These are phyloP conservation scores for Carpatolechia fugitivella DNA, from an alignment of 2,888 invertebrate genomes.

Conservation along the genomic window DNA sequence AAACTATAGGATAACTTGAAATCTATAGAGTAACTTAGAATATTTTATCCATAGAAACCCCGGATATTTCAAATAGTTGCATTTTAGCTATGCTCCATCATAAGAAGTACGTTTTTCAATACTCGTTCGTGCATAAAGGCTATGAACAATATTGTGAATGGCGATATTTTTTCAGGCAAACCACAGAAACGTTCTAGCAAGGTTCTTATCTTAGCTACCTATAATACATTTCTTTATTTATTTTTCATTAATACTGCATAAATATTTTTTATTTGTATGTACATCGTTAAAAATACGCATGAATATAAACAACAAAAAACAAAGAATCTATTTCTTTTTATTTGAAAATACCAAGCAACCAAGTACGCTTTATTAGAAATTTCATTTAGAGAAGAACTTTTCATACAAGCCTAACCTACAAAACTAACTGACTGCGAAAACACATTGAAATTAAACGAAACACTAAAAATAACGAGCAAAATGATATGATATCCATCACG, in stretches of 20 bases:
- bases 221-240: neutral
- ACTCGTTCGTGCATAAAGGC: conserved; percentile 24
- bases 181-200: neutral
- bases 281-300: no score
- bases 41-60: no score
- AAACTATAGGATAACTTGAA: no score
- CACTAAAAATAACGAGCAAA: neutral
- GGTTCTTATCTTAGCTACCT: neutral
- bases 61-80: no score
- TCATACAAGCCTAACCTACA: neutral
- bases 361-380: neutral
- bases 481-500: conserved; percentile 12
- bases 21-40: no score
- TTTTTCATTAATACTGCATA: neutral
- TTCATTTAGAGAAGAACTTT: neutral
- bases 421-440: neutral
- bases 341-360: no score
- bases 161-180: neutral
- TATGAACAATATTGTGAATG: conserved; percentile 6
- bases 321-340: no score
- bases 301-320: no score
- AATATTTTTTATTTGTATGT: no score
- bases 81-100: no score
- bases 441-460: neutral
- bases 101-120: conserved; percentile 9